These are phyloP conservation scores for Protomyctophum bolini DNA, from an alignment of 2,113 vertebrate species.

Conservation along the genomic window DNA sequence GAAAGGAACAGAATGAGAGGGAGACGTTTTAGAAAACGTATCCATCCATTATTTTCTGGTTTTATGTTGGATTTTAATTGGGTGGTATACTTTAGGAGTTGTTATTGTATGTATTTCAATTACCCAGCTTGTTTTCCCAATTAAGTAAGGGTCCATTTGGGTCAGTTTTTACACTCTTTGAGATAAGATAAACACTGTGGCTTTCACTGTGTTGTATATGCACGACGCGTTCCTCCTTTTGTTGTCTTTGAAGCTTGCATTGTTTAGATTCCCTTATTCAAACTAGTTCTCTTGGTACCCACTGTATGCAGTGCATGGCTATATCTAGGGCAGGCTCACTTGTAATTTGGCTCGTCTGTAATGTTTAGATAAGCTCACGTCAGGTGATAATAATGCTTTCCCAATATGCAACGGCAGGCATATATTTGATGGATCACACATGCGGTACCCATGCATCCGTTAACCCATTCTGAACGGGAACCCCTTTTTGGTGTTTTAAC, in stretches of 20 bases:
- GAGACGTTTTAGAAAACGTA: slow-evolving; percentile 25
- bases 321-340: slow-evolving; percentile 4
- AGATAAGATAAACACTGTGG: too few relatives aligned
- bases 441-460: background rate
- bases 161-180: too few relatives aligned
- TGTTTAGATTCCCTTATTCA: slow-evolving; percentile 54
- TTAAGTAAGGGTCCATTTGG: too few relatives aligned
- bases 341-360: background rate
- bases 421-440: background rate
- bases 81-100: too few relatives aligned
- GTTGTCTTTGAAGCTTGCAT: slow-evolving; percentile 65
- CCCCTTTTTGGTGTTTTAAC: too few relatives aligned
- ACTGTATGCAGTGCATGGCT: slow-evolving; percentile 1
- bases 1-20: background rate
- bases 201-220: slow-evolving; percentile 42
- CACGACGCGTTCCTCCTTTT: slow-evolving; percentile 56
- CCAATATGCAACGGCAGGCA: background rate
- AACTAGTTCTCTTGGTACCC: slow-evolving; percentile 27
- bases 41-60: too few relatives aligned
- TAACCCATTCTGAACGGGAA: too few relatives aligned
- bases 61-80: slow-evolving; percentile 8
- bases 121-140: too few relatives aligned
- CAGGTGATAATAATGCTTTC: background rate
- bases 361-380: slow-evolving; percentile 9
- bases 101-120: too few relatives aligned